phyloP scores from a whole-genome alignment of 2,797 vertebrate genomes.

The Tympanoctomys barrerae region DNA sequence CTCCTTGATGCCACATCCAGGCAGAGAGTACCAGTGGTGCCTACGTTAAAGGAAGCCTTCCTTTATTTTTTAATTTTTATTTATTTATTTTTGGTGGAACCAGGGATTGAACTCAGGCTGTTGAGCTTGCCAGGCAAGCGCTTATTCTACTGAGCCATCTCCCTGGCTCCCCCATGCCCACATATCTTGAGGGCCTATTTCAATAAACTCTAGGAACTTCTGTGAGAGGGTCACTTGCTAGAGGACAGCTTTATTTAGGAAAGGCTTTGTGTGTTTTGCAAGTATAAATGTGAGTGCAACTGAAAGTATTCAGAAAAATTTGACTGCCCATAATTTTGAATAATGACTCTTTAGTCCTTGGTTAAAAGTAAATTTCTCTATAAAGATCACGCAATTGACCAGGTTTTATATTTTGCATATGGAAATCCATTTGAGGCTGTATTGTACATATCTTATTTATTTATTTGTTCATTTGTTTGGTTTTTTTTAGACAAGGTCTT shows the following conservation, averaged over 20 bases:
- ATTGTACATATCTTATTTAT: not conserved
- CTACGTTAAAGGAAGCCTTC: too few relatives aligned
- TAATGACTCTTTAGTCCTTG: constrained; percentile 10
- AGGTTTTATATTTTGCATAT: constrained; percentile 39
- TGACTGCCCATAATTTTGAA: constrained; percentile 27
- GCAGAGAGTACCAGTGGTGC: not conserved
- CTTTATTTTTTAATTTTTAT: too few relatives aligned
- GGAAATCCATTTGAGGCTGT: not conserved
- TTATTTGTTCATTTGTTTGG: not conserved
- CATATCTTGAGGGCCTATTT: constrained; percentile 28
- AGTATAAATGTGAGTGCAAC: constrained; percentile 1
- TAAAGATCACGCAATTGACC: constrained; percentile 30
- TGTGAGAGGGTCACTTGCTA: constrained; percentile 23
- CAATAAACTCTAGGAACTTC: constrained; percentile 7
- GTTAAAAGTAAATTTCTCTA: constrained; percentile 51
- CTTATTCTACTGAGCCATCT: too few relatives aligned
- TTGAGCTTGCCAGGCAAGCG: too few relatives aligned
- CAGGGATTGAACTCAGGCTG: too few relatives aligned
- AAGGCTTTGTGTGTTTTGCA: constrained; percentile 1
- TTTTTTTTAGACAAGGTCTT: not conserved
- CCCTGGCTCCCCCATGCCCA: not conserved
- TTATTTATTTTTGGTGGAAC: too few relatives aligned
- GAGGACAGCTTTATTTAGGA: constrained; percentile 49
- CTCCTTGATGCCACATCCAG: not conserved
- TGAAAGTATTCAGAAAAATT: constrained; percentile 31